A percentile compares a stretch with the other conserved stretches of the same genome.
Evolutionary conservation across 35 echinoderm and acorn worm species (phyloP).

Genomic region (Chiridota heheva): DNA sequence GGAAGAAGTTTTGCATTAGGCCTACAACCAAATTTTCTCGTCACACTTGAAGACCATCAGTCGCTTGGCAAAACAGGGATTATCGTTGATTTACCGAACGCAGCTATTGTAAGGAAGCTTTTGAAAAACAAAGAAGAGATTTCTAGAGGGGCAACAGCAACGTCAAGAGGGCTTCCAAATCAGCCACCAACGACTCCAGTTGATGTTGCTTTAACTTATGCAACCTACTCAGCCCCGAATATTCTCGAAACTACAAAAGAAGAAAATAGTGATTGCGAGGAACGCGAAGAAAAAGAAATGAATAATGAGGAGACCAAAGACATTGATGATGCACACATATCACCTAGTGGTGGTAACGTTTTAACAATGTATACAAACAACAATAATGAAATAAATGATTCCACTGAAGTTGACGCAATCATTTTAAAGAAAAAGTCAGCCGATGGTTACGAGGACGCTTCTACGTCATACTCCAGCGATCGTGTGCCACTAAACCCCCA

Average conservation of each 20-base stretch:
- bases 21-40: too few relatives aligned
- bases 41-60: neutral
- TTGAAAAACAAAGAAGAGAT: neutral
- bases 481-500: conserved; percentile 4
- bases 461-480: neutral
- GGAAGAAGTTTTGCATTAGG: too few relatives aligned
- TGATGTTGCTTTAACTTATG: neutral
- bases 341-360: neutral
- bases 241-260: conserved; percentile 24
- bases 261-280: neutral
- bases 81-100: conserved; percentile 14
- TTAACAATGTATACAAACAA: conserved; percentile 17
- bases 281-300: neutral
- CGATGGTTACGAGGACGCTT: neutral
- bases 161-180: conserved; percentile 3
- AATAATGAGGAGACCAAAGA: neutral
- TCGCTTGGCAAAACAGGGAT: conserved; percentile 1
- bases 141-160: neutral
- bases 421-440: neutral
- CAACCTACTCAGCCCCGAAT: conserved; percentile 19
- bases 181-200: conserved; percentile 23
- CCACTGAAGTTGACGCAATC: neutral
- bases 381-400: neutral
- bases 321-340: neutral
- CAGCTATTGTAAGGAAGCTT: conserved; percentile 8